Conservation (phyloP, 2,797 vertebrate genomes). For the Sylvilagus floridanus region DNA sequence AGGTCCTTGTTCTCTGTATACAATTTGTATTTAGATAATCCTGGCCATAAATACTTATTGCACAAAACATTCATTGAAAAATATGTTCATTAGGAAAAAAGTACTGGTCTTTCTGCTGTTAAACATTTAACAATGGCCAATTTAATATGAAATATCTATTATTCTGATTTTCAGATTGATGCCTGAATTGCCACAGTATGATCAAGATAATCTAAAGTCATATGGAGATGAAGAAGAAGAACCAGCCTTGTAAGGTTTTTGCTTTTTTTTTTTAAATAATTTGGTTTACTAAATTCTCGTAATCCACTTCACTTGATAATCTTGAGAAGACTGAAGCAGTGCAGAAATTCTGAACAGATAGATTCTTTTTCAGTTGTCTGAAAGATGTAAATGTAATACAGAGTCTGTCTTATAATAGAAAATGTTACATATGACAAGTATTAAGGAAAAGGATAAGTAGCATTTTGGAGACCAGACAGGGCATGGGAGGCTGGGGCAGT, state of each 20-base stretch:
- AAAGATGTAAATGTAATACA: neutral
- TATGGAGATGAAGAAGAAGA: conserved; percentile 95
- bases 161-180: conserved; percentile 91
- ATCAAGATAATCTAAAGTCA: conserved; percentile 92
- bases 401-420: neutral
- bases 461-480: neutral
- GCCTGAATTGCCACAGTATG: conserved; percentile 95
- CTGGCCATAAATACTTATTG: neutral
- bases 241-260: conserved; percentile 91
- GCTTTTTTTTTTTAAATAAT: neutral
- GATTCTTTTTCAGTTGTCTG: neutral
- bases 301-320: neutral
- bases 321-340: neutral
- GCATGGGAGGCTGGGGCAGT: neutral
- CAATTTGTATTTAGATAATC: neutral
- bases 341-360: neutral
- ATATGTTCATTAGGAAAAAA: neutral
- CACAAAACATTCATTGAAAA: conserved; percentile 3
- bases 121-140: neutral
- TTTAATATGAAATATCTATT: conserved; percentile 17
- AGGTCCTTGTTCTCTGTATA: neutral
- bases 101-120: conserved; percentile 17
- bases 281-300: neutral
- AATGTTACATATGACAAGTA: neutral
- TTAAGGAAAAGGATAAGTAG: neutral